These are phyloP conservation scores for Chlorospingus flavigularis DNA, from an alignment of 2,797 vertebrate genomes.

Conservation along the genomic window DNA sequence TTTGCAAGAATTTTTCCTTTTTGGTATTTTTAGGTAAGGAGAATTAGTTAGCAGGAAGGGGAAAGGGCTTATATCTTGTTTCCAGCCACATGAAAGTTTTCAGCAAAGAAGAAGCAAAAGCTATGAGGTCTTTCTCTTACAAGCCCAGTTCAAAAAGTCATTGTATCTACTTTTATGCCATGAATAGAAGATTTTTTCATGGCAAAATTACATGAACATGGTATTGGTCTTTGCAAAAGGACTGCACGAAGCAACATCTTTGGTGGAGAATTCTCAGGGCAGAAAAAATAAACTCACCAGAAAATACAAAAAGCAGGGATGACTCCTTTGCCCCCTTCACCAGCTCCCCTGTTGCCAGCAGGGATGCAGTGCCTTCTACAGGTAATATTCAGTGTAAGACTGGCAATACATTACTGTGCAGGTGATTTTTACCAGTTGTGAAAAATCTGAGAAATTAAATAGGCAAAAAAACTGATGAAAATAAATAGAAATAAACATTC, in stretches of 20 bases:
- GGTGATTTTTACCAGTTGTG: not conserved
- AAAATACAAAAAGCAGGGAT: not conserved
- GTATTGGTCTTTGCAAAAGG: not conserved
- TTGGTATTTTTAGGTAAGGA: not conserved
- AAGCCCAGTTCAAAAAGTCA: not conserved
- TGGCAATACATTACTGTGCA: not conserved
- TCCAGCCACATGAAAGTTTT: not conserved
- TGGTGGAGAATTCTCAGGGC: not conserved
- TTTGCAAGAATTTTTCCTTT: not conserved
- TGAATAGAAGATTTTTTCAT: not conserved
- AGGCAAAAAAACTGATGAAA: not conserved
- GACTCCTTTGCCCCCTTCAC: not conserved
- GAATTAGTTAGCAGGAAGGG: not conserved
- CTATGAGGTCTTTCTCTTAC: not conserved
- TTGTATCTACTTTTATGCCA: not conserved
- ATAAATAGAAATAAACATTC: not conserved
- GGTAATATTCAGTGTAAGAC: not conserved
- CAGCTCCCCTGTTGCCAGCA: not conserved
- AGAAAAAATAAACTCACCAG: not conserved
- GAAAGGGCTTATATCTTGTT: not conserved
- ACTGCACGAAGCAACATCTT: not conserved
- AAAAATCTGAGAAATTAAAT: not conserved
- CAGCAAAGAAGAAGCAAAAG: not conserved
- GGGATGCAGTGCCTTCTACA: not conserved
- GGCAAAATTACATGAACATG: not conserved